Base-by-base conservation (phyloP, 2,113 vertebrate genomes). In the Thunnus thynnus region DNA sequence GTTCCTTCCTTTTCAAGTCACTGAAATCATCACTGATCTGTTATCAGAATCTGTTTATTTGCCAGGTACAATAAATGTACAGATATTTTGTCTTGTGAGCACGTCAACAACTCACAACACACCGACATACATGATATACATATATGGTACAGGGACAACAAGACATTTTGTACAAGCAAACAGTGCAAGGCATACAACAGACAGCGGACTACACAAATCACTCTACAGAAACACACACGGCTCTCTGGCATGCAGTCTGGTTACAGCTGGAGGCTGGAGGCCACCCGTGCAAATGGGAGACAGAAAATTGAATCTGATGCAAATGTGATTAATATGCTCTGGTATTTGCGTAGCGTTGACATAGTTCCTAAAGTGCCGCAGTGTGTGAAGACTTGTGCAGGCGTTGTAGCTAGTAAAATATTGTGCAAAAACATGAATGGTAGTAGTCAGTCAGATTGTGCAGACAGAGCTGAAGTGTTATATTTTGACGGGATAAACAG, bases 41-140 rank as follows among this genome's bases (percentile, higher is more conserved):
- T 91, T 70, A 83, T 76, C 82, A 87, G 66, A 92, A 82, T 84
- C 64, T 70, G 36, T 32, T 93, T 89, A 91, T 91, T 91, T 66
- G 55, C 61, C 79, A 78, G 10, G 68, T 78, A 70, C 70, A 85
- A 68, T 76, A 76, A 75, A 66, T 69, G 61, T 56, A 85, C 78
- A 84, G 84, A 80, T 55, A 54, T 72, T 30, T 83, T 46, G 73
- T 32, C 54, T 64, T 20, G 64, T 62, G 41, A 82, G 71, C 74
- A 6, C 9, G 25, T 75, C 51, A 57, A 65, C 69, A 66, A 6
- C 73, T 78, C 67, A 79, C 7, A 41, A 41, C 77, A 54, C 55
- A 44, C 63, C 47, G 50, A 62, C 72, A 84, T 69, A 83, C 69
- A 84, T 63, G 7, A 55, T 62, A 22, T 51, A 60, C 0, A 25